Conservation (phyloP, 2,797 vertebrate species). For the Danio albolineatus region DNA sequence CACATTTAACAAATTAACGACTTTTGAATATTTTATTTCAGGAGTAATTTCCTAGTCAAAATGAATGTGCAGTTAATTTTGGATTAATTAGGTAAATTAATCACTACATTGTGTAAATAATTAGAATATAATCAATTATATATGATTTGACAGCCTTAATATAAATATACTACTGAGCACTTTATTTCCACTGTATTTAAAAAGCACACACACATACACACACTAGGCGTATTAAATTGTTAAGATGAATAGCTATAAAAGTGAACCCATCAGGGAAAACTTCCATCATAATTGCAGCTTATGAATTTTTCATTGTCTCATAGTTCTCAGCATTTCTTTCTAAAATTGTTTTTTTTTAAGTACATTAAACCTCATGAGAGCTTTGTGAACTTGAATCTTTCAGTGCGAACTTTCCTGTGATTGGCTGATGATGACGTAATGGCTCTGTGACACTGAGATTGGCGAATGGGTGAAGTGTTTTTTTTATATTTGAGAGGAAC, state of each 20-base stretch:
- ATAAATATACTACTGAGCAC: background rate
- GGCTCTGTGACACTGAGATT: conserved; percentile 65
- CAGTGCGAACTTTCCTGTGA: conserved; percentile 54
- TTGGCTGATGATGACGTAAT: conserved; percentile 82
- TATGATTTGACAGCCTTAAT: too few relatives aligned
- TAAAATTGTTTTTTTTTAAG: background rate
- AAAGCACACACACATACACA: conserved; percentile 1
- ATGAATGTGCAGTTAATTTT: background rate
- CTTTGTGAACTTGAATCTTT: conserved; percentile 47
- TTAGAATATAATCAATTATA: too few relatives aligned
- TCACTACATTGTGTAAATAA: background rate
- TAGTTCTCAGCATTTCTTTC: background rate
- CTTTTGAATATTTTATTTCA: too few relatives aligned
- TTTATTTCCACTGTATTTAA: conserved; percentile 20
- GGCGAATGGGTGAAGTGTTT: conserved; percentile 68
- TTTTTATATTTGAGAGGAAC: conserved; percentile 71
- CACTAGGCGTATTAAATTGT: background rate
- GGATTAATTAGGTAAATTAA: background rate
- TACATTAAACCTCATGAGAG: conserved; percentile 46
- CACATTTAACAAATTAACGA: too few relatives aligned
- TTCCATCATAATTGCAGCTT: conserved; percentile 1
- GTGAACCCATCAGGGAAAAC: background rate
- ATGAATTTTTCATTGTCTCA: conserved; percentile 1
- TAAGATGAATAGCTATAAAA: background rate
- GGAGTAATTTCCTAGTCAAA: too few relatives aligned